Conservation (phyloP, 2,113 vertebrate species). For the Nibea albiflora region DNA sequence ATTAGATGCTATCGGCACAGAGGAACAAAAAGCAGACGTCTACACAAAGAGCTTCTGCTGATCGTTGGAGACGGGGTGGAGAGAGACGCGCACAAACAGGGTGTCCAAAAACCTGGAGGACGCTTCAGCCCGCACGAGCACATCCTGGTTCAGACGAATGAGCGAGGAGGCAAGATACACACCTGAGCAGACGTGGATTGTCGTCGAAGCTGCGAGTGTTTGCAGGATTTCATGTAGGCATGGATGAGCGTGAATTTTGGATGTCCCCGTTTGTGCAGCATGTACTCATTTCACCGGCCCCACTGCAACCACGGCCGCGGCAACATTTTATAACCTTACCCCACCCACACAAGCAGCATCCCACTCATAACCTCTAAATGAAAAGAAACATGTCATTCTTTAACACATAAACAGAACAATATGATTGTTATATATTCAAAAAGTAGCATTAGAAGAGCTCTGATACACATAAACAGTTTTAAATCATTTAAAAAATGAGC, state of each 20-base stretch:
- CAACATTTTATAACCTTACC: not conserved
- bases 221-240: too few species aligned
- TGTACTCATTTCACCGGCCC: not conserved
- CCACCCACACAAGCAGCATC: too few species aligned
- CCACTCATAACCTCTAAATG: not conserved
- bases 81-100: not conserved
- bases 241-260: not conserved
- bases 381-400: not conserved
- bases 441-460: too few species aligned
- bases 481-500: not conserved
- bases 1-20: conserved; percentile 6
- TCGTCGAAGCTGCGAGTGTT: not conserved
- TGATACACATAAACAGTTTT: not conserved
- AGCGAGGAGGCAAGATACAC: conserved; percentile 27
- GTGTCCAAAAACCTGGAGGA: conserved; percentile 25
- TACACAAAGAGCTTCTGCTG: conserved; percentile 6
- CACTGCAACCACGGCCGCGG: too few species aligned
- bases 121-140: conserved; percentile 14
- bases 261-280: not conserved
- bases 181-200: conserved; percentile 21
- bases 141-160: conserved; percentile 13
- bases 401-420: too few species aligned
- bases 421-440: too few species aligned
- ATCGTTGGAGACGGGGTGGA: conserved; percentile 17
- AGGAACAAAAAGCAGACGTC: conserved; percentile 8